Conservation (phyloP, 2,797 vertebrate species). For the Carapus acus region DNA sequence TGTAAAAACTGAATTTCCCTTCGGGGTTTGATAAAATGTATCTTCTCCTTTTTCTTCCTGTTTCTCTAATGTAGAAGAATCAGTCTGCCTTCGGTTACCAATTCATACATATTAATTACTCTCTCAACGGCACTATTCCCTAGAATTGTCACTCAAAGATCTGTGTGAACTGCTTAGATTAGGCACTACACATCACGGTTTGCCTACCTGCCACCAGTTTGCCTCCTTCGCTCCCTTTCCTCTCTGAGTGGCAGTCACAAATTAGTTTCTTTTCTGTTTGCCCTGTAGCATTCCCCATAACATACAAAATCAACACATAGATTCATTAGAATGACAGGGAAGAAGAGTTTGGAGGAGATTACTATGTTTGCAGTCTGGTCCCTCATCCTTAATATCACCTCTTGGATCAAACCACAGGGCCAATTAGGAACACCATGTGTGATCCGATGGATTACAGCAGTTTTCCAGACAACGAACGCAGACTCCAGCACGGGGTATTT, state of each 20-base stretch:
- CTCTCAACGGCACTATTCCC: too few relatives aligned
- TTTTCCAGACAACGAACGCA: slow-evolving; percentile 54
- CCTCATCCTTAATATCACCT: slow-evolving; percentile 27
- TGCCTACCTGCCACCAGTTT: too few relatives aligned
- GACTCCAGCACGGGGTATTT: slow-evolving; percentile 45
- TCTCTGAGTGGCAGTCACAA: neutral
- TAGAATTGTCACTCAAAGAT: too few relatives aligned
- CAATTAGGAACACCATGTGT: slow-evolving; percentile 44
- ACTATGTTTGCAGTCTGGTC: neutral
- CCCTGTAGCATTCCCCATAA: neutral
- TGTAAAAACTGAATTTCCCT: too few relatives aligned
- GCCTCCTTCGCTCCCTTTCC: too few relatives aligned
- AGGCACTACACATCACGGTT: too few relatives aligned
- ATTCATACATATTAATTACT: too few relatives aligned
- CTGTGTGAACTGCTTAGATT: too few relatives aligned
- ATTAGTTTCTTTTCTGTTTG: neutral
- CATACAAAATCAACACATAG: neutral
- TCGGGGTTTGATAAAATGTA: too few relatives aligned
- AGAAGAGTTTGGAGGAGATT: neutral
- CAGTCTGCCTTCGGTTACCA: too few relatives aligned
- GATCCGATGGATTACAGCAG: slow-evolving; percentile 60
- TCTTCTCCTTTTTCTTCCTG: too few relatives aligned
- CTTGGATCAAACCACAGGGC: slow-evolving; percentile 21
- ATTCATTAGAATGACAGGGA: slow-evolving; percentile 14
- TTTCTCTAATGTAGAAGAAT: too few relatives aligned